Percentiles rank a stretch among this genome's conserved stretches.
Conservation (phyloP, 2,888 invertebrate genomes). For the Rhagium mordax region DNA sequence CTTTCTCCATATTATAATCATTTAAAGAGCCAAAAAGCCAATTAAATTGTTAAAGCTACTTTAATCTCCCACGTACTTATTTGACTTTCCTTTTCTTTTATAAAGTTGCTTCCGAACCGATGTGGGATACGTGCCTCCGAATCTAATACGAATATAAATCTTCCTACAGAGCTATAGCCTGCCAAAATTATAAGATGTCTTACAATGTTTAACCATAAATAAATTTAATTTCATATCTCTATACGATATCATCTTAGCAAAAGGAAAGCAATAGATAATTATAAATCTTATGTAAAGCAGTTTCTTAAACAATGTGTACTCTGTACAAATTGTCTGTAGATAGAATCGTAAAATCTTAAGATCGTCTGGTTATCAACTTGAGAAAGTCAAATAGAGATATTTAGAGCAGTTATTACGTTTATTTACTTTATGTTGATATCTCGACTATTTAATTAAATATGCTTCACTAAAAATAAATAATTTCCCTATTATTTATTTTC, state of each 20-base stretch:
- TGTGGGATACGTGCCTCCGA: slow-evolving; percentile 24
- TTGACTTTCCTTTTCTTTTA: slow-evolving; percentile 27
- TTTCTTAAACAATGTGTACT: background rate
- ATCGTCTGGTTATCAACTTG: background rate
- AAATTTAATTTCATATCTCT: background rate
- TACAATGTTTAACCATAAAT: background rate
- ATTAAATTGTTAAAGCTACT: slow-evolving; percentile 27
- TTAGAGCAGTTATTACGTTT: background rate
- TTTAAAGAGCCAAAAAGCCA: slow-evolving; percentile 8
- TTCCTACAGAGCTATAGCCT: slow-evolving; percentile 1
- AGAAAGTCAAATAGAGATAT: background rate
- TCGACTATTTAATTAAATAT: no score
- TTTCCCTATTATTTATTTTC: no score
- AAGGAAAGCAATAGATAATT: background rate
- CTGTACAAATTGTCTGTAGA: no score
- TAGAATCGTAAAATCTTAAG: background rate
- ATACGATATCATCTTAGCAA: background rate
- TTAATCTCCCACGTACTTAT: slow-evolving; percentile 31
- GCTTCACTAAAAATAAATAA: no score
- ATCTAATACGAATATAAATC: slow-evolving; percentile 29
- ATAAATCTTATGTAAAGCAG: background rate
- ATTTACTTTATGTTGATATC: no score
- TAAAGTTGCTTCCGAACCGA: slow-evolving; percentile 21
- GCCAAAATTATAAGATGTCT: background rate
- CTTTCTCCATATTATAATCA: background rate